phyloP scores from a whole-genome alignment of 2,113 vertebrate genomes.

The Oncorhynchus kisutch region DNA sequence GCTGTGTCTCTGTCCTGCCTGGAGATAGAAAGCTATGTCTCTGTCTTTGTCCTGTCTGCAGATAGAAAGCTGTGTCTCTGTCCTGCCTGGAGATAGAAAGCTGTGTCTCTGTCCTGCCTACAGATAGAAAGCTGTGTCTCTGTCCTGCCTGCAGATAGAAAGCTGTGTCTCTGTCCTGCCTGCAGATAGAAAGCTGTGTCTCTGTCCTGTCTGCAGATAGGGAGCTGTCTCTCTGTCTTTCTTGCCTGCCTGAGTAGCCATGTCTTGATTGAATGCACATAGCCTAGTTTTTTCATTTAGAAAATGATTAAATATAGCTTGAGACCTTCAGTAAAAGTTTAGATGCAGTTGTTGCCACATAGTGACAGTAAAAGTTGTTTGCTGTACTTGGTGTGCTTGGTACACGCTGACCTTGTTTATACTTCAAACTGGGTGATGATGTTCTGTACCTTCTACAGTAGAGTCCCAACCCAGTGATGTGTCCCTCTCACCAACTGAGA shows the following conservation, averaged over 20 bases:
- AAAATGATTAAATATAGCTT: not conserved
- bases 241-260: not conserved
- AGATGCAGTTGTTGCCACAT: not conserved
- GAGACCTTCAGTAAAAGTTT: not conserved
- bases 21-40: too few relatives aligned
- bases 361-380: not conserved
- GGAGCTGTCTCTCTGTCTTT: not conserved
- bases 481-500: slow-evolving; percentile 6
- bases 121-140: too few relatives aligned
- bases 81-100: not conserved
- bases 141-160: not conserved
- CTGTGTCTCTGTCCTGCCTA: not conserved
- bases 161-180: not conserved
- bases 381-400: not conserved
- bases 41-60: not conserved
- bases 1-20: not conserved
- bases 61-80: too few relatives aligned
- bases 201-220: not conserved
- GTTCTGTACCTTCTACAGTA: not conserved
- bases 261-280: not conserved
- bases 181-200: too few relatives aligned
- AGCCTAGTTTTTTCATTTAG: not conserved
- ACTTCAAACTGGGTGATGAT: slow-evolving; percentile 14
- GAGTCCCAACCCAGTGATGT: not conserved
- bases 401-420: slow-evolving; percentile 9